Conservation (phyloP, 2,888 invertebrate genomes). For the Archips xylosteana region DNA sequence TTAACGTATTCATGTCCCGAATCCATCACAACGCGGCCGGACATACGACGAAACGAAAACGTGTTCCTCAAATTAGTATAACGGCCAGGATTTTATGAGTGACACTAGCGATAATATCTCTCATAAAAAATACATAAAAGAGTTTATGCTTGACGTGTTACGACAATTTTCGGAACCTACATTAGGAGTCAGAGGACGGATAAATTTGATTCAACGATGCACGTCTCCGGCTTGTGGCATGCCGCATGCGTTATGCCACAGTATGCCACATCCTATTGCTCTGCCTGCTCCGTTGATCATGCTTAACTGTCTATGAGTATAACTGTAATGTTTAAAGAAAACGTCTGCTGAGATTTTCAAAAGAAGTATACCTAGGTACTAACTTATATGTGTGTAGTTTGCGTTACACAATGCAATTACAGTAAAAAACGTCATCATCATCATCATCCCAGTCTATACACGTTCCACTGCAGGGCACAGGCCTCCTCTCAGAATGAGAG, state of each 20-base stretch:
- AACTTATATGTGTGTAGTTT: too few species aligned
- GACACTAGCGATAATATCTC: conserved; percentile 52
- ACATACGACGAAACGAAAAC: conserved; percentile 34
- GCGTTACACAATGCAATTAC: too few species aligned
- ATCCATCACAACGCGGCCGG: conserved; percentile 22
- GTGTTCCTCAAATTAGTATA: conserved; percentile 50
- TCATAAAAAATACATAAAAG: conserved; percentile 51
- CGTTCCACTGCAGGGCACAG: too few species aligned
- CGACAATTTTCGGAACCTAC: conserved; percentile 36
- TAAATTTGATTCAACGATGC: conserved; percentile 1
- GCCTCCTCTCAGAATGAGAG: too few species aligned
- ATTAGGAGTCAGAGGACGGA: conserved; percentile 27
- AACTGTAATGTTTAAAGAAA: too few species aligned
- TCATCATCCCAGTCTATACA: too few species aligned
- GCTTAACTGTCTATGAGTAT: too few species aligned
- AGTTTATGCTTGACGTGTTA: conserved; percentile 45
- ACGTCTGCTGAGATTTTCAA: too few species aligned
- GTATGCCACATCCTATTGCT: too few species aligned
- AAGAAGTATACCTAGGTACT: too few species aligned
- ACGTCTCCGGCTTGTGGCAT: not conserved
- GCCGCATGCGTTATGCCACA: not conserved
- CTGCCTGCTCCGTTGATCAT: too few species aligned
- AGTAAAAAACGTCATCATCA: too few species aligned
- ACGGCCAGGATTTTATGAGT: conserved; percentile 49
- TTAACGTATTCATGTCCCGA: not conserved